A percentile compares a stretch with the other conserved stretches of the same genome.
Conservation (phyloP, 2,797 vertebrate genomes). For the Xenentodon cancila region DNA sequence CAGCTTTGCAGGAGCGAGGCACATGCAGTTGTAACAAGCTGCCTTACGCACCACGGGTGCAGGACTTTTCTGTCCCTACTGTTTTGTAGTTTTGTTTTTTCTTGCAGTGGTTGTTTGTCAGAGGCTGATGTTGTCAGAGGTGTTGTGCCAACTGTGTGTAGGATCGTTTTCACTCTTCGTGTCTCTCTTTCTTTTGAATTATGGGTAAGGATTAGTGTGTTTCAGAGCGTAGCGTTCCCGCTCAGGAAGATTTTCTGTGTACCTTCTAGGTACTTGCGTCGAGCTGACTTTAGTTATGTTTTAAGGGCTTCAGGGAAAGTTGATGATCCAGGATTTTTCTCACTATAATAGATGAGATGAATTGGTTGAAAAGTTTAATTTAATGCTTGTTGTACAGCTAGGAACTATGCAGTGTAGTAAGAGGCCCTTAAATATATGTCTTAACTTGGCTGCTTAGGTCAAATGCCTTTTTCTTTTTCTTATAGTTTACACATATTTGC, state of each 20-base stretch:
- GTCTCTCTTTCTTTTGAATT: slow-evolving; percentile 26
- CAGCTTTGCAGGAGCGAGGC: slow-evolving; percentile 35
- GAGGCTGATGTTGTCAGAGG: slow-evolving; percentile 25
- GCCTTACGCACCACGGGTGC: slow-evolving; percentile 75
- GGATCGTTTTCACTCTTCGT: slow-evolving; percentile 31
- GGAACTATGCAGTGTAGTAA: slow-evolving; percentile 74
- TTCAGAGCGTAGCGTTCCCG: slow-evolving; percentile 45
- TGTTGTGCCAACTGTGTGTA: slow-evolving; percentile 50
- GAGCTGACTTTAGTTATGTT: slow-evolving; percentile 32
- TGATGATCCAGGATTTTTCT: slow-evolving; percentile 40
- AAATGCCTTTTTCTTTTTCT: slow-evolving; percentile 62
- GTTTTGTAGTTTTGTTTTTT: slow-evolving; percentile 1
- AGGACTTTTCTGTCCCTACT: slow-evolving; percentile 45
- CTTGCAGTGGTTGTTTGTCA: slow-evolving; percentile 8
- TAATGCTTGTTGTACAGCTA: slow-evolving; percentile 59
- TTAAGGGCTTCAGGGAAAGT: slow-evolving; percentile 54
- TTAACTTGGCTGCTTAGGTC: slow-evolving; percentile 62
- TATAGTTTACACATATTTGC: slow-evolving; percentile 51
- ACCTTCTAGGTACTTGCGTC: slow-evolving; percentile 37
- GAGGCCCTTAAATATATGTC: slow-evolving; percentile 67
- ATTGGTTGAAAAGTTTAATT: slow-evolving; percentile 21
- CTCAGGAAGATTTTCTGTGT: slow-evolving; percentile 24
- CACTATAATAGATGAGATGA: slow-evolving; percentile 36
- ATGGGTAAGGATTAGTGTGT: slow-evolving; percentile 8
- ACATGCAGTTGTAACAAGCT: slow-evolving; percentile 57